phyloP scores from a whole-genome alignment of 2,888 invertebrate species.

The Drosophila pseudotalamancana region DNA sequence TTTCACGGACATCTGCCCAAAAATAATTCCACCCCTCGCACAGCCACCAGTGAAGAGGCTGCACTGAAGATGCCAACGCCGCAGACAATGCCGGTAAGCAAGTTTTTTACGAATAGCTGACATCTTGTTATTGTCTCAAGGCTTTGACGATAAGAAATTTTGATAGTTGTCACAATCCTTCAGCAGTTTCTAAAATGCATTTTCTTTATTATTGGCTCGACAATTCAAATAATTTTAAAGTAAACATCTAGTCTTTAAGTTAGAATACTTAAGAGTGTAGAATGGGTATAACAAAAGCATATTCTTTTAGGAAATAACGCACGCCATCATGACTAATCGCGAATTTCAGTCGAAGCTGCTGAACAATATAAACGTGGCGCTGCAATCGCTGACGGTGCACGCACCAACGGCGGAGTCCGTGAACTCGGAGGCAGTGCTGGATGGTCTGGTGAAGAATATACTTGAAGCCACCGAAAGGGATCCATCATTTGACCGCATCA shows the following conservation, averaged over 20 bases:
- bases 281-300: too few species aligned
- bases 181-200: too few species aligned
- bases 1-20: conserved; percentile 45
- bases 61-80: conserved; percentile 29
- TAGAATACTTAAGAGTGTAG: too few species aligned
- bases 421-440: conserved; percentile 67
- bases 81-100: conserved; percentile 64
- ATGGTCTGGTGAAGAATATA: conserved; percentile 81
- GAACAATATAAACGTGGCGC: conserved; percentile 80
- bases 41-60: conserved; percentile 11
- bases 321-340: conserved; percentile 78
- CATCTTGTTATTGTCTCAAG: too few species aligned
- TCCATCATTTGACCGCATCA: conserved; percentile 81
- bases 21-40: conserved; percentile 76
- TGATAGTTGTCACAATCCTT: too few species aligned
- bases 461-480: conserved; percentile 82
- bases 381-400: conserved; percentile 55
- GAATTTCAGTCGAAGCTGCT: conserved; percentile 80
- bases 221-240: too few species aligned
- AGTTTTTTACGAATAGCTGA: too few species aligned
- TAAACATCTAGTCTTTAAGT: too few species aligned
- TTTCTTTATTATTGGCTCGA: too few species aligned
- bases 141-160: too few species aligned
- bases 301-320: conserved; percentile 68
- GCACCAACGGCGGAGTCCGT: conserved; percentile 40